Percentiles rank a stretch among this genome's conserved stretches.
Conservation (phyloP, 2,888 invertebrate genomes). For the Ennomos quercinarius region DNA sequence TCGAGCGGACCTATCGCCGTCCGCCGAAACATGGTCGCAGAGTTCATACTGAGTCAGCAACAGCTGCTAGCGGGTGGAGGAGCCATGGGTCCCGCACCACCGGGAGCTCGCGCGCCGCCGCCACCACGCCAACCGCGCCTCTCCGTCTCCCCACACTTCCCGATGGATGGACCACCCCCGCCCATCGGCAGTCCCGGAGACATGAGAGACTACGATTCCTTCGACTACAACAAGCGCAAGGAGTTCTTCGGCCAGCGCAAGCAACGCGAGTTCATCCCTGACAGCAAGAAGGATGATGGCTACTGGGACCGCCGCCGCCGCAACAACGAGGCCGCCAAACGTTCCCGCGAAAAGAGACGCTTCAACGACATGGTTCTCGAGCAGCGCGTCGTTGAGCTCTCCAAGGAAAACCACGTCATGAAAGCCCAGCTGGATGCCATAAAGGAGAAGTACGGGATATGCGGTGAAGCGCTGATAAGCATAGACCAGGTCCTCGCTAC, state of each 20-base stretch:
- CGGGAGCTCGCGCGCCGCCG: constrained; percentile 66
- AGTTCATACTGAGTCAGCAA: constrained; percentile 92
- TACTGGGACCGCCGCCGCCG: constrained; percentile 98
- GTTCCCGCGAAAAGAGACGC: constrained; percentile 97
- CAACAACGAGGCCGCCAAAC: constrained; percentile 98
- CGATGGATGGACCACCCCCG: constrained; percentile 77
- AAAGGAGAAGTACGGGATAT: constrained; percentile 96
- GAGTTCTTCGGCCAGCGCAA: constrained; percentile 96
- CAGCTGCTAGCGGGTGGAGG: constrained; percentile 76
- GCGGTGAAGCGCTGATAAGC: constrained; percentile 94
- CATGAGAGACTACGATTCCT: constrained; percentile 79
- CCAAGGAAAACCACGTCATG: constrained; percentile 97
- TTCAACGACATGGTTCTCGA: constrained; percentile 99
- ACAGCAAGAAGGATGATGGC: constrained; percentile 97
- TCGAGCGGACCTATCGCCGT: constrained; percentile 79
- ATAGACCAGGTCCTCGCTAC: constrained; percentile 95
- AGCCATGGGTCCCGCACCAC: constrained; percentile 69
- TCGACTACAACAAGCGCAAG: constrained; percentile 89
- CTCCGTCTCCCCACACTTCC: constrained; percentile 76
- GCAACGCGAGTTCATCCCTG: constrained; percentile 98
- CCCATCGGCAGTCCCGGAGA: constrained; percentile 57
- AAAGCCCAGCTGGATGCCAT: constrained; percentile 97
- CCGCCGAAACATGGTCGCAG: constrained; percentile 94
- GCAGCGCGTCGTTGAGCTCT: constrained; percentile 96
- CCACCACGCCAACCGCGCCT: constrained; percentile 70